phyloP scores from a whole-genome alignment of 1,140 invertebrate genomes.

The Pissodes strobi region DNA sequence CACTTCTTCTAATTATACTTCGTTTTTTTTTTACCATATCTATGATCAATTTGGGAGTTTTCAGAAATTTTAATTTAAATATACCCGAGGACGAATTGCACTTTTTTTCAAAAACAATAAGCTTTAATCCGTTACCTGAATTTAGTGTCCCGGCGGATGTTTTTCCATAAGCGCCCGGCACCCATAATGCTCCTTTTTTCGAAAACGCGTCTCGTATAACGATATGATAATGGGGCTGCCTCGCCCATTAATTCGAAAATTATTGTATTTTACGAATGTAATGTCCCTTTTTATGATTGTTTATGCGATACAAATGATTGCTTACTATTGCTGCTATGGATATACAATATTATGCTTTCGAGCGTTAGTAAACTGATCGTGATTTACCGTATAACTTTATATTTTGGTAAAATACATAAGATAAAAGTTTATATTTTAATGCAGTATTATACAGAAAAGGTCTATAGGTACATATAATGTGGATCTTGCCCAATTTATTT shows the following conservation, averaged over 20 bases:
- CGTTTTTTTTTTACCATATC: no score
- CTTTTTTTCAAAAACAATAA: slow-evolving; percentile 19
- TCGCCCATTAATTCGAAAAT: slow-evolving; percentile 52
- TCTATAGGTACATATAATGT: no score
- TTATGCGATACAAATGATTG: slow-evolving; percentile 57
- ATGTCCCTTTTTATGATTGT: slow-evolving; percentile 55
- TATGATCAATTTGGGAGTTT: no score
- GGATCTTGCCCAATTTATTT: no score
- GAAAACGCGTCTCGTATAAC: slow-evolving; percentile 42
- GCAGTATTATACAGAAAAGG: no score
- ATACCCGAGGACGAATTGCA: no score
- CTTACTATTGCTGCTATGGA: slow-evolving; percentile 50
- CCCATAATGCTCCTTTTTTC: slow-evolving; percentile 38
- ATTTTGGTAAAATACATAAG: no score
- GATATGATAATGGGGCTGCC: slow-evolving; percentile 53
- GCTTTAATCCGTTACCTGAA: slow-evolving; percentile 31
- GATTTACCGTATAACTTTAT: no score
- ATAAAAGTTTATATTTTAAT: no score
- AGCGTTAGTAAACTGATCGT: no score
- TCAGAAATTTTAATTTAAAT: no score
- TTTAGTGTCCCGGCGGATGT: slow-evolving; percentile 24
- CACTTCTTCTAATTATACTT: no score
- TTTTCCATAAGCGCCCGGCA: slow-evolving; percentile 22
- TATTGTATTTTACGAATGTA: slow-evolving; percentile 54
- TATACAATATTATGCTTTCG: slow-evolving; percentile 20